Percentiles rank a stretch among this genome's conserved stretches.
These are phyloP conservation scores for Mixornis gularis DNA, from an alignment of 2,113 vertebrate species.

Conservation along the genomic window DNA sequence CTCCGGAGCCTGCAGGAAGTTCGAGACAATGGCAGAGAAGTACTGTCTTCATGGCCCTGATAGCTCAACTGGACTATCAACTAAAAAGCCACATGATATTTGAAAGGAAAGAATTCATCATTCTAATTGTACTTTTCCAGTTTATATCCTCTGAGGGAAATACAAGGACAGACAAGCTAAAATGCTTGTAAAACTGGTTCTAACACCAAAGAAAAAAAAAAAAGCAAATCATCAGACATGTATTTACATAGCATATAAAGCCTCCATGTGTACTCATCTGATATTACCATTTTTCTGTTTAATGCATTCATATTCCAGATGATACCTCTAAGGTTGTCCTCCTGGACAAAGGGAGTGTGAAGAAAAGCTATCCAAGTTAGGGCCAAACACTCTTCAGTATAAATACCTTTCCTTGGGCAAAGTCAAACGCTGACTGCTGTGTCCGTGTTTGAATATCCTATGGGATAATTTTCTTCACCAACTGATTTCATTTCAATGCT, in stretches of 20 bases:
- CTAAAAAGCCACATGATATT: neutral
- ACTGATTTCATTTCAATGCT: neutral
- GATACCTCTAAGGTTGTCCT: neutral
- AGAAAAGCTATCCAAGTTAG: neutral
- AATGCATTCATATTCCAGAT: neutral
- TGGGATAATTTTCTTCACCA: neutral
- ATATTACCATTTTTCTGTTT: neutral
- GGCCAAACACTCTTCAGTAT: neutral
- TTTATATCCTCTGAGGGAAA: neutral
- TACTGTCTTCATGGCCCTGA: constrained; percentile 13
- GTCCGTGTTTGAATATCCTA: neutral
- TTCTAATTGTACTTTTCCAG: neutral
- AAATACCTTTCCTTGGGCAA: neutral
- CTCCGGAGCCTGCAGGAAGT: constrained; percentile 11
- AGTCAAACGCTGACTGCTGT: neutral
- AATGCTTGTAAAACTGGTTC: neutral
- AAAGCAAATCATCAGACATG: neutral
- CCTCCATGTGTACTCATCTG: neutral
- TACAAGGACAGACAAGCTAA: neutral
- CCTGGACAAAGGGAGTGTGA: neutral
- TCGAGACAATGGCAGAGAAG: constrained; percentile 37
- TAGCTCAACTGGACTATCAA: neutral
- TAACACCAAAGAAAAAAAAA: neutral
- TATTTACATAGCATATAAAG: neutral
- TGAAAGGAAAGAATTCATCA: neutral